Conservation (phyloP, 1,140 invertebrate genomes). For the Diachasmimorpha longicaudata region DNA sequence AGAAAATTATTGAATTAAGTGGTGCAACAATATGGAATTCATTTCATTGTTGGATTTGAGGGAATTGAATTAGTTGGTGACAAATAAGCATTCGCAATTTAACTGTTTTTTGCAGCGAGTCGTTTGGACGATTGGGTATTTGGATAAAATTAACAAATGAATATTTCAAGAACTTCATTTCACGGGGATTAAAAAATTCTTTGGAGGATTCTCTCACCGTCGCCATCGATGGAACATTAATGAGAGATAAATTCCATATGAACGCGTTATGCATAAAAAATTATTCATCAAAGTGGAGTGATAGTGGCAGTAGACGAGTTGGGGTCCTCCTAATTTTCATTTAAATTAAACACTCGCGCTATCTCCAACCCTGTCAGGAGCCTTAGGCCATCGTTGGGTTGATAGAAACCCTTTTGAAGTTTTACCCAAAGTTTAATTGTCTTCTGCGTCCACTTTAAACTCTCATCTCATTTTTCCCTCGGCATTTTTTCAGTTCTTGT, state of each 20-base stretch:
- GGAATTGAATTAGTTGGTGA: too few species aligned
- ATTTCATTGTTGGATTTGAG: too few species aligned
- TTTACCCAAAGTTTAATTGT: constrained; percentile 52
- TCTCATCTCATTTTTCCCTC: constrained; percentile 26
- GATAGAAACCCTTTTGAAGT: constrained; percentile 44
- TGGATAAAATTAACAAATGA: too few species aligned
- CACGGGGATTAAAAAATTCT: too few species aligned
- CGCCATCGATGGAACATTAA: neutral
- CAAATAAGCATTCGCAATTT: too few species aligned
- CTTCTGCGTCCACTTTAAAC: constrained; percentile 35
- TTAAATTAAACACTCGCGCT: constrained; percentile 50
- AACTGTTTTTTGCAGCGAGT: too few species aligned
- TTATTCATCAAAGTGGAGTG: neutral
- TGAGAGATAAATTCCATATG: neutral
- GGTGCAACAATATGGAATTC: too few species aligned
- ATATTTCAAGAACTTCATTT: too few species aligned
- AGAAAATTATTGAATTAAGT: neutral
- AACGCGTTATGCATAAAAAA: neutral
- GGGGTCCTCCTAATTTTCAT: constrained; percentile 50
- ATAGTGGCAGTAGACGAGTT: neutral
- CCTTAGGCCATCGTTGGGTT: constrained; percentile 16
- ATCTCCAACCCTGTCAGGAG: constrained; percentile 23
- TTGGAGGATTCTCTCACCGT: too few species aligned
- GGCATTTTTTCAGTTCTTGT: constrained; percentile 15
- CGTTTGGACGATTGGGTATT: too few species aligned